Conservation (phyloP, 2,888 invertebrate species). For the Minunthozetes semirufus region DNA sequence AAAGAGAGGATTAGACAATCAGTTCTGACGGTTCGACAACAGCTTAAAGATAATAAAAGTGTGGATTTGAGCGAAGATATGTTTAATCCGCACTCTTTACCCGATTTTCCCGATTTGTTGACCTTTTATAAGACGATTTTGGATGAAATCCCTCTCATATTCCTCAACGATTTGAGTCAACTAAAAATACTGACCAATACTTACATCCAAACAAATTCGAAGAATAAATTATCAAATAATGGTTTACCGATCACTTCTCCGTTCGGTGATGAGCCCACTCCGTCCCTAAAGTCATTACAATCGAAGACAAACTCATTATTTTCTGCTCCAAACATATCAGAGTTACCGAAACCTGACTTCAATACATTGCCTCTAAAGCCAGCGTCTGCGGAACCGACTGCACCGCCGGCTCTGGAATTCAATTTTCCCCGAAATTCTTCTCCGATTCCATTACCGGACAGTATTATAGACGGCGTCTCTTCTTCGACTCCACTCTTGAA, state of each 20-base stretch:
- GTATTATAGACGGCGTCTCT: neutral
- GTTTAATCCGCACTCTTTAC: neutral
- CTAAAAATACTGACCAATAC: neutral
- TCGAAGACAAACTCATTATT: neutral
- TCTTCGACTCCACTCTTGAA: neutral
- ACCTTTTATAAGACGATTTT: neutral
- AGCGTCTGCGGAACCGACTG: neutral
- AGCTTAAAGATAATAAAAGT: neutral
- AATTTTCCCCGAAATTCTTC: neutral
- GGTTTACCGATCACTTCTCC: neutral
- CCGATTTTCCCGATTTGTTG: conserved; percentile 1
- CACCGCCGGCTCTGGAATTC: neutral
- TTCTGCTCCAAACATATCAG: neutral
- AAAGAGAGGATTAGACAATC: neutral
- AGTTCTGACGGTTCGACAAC: neutral
- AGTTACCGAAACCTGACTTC: conserved; percentile 8
- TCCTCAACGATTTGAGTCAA: neutral
- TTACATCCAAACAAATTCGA: neutral
- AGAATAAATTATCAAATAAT: neutral
- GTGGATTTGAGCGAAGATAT: neutral
- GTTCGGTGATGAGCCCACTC: neutral
- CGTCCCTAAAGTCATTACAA: neutral
- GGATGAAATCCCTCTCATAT: conserved; percentile 1
- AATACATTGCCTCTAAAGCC: neutral
- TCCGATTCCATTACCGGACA: neutral